These are phyloP conservation scores for Agriotes lineatus DNA, from an alignment of 2,888 invertebrate genomes.

Conservation along the genomic window DNA sequence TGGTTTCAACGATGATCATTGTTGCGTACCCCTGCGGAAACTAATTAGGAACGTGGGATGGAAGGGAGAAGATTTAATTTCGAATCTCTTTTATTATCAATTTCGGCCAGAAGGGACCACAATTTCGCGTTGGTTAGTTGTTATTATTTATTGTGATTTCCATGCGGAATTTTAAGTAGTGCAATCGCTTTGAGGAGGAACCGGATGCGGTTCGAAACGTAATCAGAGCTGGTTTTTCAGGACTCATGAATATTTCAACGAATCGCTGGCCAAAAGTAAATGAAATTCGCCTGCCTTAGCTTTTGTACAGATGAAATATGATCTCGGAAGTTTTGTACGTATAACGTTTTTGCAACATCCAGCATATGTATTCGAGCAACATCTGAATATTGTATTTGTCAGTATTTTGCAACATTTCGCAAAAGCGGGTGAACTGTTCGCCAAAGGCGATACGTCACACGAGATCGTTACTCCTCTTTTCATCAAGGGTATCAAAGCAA, in stretches of 20 bases:
- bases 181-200: constrained; percentile 14
- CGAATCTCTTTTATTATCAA: no score
- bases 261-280: constrained; percentile 19
- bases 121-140: not conserved
- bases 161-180: constrained; percentile 7
- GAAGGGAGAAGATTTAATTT: no score
- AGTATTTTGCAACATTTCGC: constrained; percentile 18
- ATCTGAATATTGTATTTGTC: constrained; percentile 24
- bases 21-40: no score
- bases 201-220: constrained; percentile 20
- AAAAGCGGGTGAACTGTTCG: constrained; percentile 26
- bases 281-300: constrained; percentile 19
- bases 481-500: constrained; percentile 22
- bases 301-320: constrained; percentile 24
- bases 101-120: no score
- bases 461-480: constrained; percentile 29
- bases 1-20: no score
- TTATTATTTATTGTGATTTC: not conserved
- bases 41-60: no score
- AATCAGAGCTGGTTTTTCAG: constrained; percentile 27
- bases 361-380: constrained; percentile 15
- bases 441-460: constrained; percentile 20
- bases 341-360: constrained; percentile 11
- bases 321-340: constrained; percentile 11
- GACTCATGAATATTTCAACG: constrained; percentile 25